phyloP scores from a whole-genome alignment of 2,113 vertebrate genomes.

The Bufo bufo region DNA sequence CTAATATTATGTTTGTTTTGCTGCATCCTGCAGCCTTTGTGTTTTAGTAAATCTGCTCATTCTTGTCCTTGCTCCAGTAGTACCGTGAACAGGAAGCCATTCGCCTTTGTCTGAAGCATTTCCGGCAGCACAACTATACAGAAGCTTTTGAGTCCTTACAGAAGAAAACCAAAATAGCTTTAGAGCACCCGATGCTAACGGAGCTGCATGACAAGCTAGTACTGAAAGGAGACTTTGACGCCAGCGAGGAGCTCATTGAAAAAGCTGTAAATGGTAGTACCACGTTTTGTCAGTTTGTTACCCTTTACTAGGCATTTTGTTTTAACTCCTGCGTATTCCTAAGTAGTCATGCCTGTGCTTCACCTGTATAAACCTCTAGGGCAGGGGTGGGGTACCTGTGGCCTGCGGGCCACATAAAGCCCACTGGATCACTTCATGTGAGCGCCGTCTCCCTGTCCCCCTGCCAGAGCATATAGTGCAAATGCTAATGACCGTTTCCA shows the following conservation, averaged over 20 bases:
- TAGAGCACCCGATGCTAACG: constrained; percentile 97
- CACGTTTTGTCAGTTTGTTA: background rate
- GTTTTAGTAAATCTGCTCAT: constrained; percentile 64
- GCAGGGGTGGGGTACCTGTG: too few species aligned
- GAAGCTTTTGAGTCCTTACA: constrained; percentile 98
- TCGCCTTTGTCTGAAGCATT: constrained; percentile 98
- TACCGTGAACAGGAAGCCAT: constrained; percentile 99
- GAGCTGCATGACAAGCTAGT: constrained; percentile 95
- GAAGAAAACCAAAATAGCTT: constrained; percentile 96
- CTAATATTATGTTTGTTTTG: too few species aligned
- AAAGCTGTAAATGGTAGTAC: constrained; percentile 94
- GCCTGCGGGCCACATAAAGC: too few species aligned
- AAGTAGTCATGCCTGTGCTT: too few species aligned
- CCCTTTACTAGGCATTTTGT: background rate
- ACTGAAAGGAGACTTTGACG: constrained; percentile 93
- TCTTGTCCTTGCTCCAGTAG: constrained; percentile 79
- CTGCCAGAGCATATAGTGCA: too few species aligned
- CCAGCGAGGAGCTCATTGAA: constrained; percentile 96
- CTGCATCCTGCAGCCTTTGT: background rate
- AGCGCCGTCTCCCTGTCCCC: too few species aligned
- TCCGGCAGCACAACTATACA: constrained; percentile 98
- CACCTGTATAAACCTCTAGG: too few species aligned
- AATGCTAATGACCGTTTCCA: too few species aligned
- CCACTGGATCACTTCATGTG: too few species aligned
- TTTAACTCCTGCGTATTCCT: background rate